Evolutionary conservation across 2,797 vertebrate species (phyloP), one percentile per base, ranked within the genome.

Genomic region (Oceanodroma leucorhoa): DNA sequence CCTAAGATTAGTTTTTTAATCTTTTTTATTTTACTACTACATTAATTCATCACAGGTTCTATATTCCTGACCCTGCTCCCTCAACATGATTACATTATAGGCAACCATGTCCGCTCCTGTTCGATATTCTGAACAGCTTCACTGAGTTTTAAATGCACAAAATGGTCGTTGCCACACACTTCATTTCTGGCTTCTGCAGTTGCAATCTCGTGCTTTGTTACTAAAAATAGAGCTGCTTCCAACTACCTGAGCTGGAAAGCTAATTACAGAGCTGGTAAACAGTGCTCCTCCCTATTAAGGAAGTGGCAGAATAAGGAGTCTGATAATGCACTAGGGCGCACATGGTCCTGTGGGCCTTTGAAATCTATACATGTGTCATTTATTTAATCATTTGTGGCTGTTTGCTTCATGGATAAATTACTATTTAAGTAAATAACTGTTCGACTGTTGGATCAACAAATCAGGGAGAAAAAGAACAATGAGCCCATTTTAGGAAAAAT

Each of bases 141-240:
- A 66, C 88, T 32, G 91, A 83, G 26, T 82, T 94, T 90, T 90
- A 96, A 94, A 91, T 46, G 66, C 58, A 94, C 91, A 94, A 96
- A 96, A 97, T 96, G 94, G 92, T 95, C 1, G 69, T 87, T 92
- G 61, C 53, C 73, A 85, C 80, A 93, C 87, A 85, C 53, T 96
- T 92, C 71, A 88, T 91, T 95, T 95, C 84, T 94, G 83, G 45
- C 79, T 87, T 84, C 61, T 30, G 87, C 90, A 89, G 57, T 87
- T 87, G 64, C 1, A 2, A 87, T 94, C 87, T 64, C 78, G 73
- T 87, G 60, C 77, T 86, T 69, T 86, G 91, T 71, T 94, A 62
- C 95, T 97, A 97, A 97, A 97, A 97, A 97, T 95, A 97, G 89
- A 95, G 34, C 92, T 72, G 46, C 94, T 93, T 94, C 93, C 80